These are phyloP conservation scores for Eurosta solidaginis DNA, from an alignment of 1,140 invertebrate genomes.

Conservation along the genomic window DNA sequence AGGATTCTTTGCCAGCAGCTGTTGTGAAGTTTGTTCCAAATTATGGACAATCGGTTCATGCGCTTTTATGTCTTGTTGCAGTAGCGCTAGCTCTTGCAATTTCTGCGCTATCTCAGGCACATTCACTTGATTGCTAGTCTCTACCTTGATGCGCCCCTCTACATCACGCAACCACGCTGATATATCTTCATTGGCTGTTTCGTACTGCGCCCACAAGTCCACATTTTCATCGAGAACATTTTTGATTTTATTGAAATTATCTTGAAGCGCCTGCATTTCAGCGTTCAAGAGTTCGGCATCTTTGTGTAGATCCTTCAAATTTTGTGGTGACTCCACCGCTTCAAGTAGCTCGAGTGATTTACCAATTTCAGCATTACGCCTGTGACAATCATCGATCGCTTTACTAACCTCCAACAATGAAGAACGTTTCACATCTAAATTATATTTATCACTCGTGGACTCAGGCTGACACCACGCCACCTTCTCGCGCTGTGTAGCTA, in stretches of 20 bases:
- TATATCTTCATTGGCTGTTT: conserved; percentile 75
- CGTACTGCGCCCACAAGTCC: conserved; percentile 80
- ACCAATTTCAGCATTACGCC: conserved; percentile 69
- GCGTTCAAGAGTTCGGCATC: conserved; percentile 70
- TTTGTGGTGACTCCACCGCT: conserved; percentile 71
- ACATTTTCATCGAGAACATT: conserved; percentile 73
- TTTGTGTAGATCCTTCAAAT: conserved; percentile 66
- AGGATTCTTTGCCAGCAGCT: conserved; percentile 75
- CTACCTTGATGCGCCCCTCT: conserved; percentile 77
- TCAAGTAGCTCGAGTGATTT: conserved; percentile 70
- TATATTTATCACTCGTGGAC: conserved; percentile 84
- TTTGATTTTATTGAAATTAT: conserved; percentile 72
- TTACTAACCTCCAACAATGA: conserved; percentile 78
- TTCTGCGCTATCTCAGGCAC: conserved; percentile 74
- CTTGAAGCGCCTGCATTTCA: conserved; percentile 72
- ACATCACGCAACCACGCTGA: conserved; percentile 84
- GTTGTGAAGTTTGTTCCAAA: conserved; percentile 70
- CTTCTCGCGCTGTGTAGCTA: conserved; percentile 83
- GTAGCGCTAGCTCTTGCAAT: conserved; percentile 68
- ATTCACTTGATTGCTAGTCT: conserved; percentile 73
- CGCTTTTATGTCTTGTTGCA: conserved; percentile 68
- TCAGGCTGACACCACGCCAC: conserved; percentile 90
- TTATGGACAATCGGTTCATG: conserved; percentile 71
- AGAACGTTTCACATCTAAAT: conserved; percentile 87
- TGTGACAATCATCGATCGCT: conserved; percentile 72